Conservation (phyloP, 2,797 vertebrate genomes). For the Hydrocynus forskahlii region DNA sequence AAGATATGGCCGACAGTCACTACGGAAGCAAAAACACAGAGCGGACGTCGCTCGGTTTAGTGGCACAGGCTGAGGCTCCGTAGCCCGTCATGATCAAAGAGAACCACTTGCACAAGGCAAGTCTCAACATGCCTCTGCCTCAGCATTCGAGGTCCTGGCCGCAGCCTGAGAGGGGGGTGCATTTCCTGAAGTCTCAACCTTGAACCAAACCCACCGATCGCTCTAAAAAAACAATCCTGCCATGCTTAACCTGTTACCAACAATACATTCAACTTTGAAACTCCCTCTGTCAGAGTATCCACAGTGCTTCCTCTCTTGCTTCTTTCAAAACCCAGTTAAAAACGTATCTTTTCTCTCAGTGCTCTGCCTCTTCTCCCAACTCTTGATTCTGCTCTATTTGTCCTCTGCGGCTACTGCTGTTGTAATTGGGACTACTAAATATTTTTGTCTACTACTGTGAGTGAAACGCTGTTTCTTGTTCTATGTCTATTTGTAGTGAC, state of each 20-base stretch:
- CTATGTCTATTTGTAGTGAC: too few relatives aligned
- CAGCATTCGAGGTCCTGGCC: slow-evolving; percentile 4
- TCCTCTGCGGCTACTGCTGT: too few relatives aligned
- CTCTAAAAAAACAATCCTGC: neutral
- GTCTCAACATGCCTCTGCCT: slow-evolving; percentile 52
- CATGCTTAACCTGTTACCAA: neutral
- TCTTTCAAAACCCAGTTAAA: too few relatives aligned
- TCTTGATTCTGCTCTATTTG: too few relatives aligned
- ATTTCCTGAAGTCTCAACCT: slow-evolving; percentile 39
- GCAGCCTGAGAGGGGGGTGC: slow-evolving; percentile 47
- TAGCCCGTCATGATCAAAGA: slow-evolving; percentile 18
- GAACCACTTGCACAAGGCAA: slow-evolving; percentile 42
- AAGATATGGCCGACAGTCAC: slow-evolving; percentile 6
- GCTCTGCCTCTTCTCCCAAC: too few relatives aligned
- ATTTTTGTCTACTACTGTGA: too few relatives aligned
- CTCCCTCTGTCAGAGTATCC: too few relatives aligned
- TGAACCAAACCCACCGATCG: slow-evolving; percentile 25
- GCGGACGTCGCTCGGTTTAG: neutral
- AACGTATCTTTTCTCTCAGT: too few relatives aligned
- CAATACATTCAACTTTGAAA: neutral
- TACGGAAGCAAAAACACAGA: slow-evolving; percentile 18
- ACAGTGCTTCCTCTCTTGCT: too few relatives aligned
- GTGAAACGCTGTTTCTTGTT: too few relatives aligned
- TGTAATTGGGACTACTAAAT: too few relatives aligned
- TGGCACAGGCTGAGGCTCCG: slow-evolving; percentile 15